Percentiles rank a stretch among this genome's conserved stretches.
Conservation (phyloP, 2,888 invertebrate species). For the Tenthredo notha region DNA sequence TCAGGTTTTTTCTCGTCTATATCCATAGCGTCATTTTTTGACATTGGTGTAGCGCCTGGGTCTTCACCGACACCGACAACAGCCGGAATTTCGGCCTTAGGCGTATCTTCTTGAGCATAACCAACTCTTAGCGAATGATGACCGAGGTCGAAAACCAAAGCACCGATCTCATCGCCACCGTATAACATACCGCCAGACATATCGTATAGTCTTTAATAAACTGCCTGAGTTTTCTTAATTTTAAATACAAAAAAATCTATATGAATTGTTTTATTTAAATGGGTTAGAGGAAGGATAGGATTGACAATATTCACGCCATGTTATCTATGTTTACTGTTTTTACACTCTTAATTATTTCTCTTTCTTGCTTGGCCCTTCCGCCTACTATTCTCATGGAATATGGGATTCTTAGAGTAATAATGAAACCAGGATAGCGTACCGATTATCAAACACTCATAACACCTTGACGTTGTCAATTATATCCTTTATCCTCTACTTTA, state of each 20-base stretch:
- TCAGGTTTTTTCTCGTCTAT: conserved; percentile 88
- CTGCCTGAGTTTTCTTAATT: background rate
- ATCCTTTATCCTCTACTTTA: background rate
- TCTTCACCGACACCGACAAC: conserved; percentile 92
- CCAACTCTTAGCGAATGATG: conserved; percentile 94
- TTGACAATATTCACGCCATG: background rate
- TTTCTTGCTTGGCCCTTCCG: background rate
- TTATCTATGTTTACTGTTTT: background rate
- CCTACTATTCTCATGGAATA: background rate
- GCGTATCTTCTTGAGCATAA: conserved; percentile 99
- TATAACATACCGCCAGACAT: conserved; percentile 87
- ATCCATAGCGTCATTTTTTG: conserved; percentile 84
- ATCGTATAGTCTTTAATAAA: background rate
- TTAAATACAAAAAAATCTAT: background rate
- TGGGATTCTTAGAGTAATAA: background rate
- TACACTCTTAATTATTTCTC: background rate
- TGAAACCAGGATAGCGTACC: conserved; percentile 29
- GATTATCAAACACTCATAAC: conserved; percentile 41
- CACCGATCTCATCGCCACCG: conserved; percentile 99
- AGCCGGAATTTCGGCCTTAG: conserved; percentile 98
- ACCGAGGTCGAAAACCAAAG: conserved; percentile 98
- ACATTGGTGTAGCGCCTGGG: conserved; percentile 79
- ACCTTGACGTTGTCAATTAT: conserved; percentile 23
- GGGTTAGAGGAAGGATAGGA: conserved; percentile 13
- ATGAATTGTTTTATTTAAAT: background rate